Percentiles rank a stretch among this genome's conserved stretches.
Conservation (phyloP, 2,888 invertebrate genomes). For the Rhodophaea formosa region DNA sequence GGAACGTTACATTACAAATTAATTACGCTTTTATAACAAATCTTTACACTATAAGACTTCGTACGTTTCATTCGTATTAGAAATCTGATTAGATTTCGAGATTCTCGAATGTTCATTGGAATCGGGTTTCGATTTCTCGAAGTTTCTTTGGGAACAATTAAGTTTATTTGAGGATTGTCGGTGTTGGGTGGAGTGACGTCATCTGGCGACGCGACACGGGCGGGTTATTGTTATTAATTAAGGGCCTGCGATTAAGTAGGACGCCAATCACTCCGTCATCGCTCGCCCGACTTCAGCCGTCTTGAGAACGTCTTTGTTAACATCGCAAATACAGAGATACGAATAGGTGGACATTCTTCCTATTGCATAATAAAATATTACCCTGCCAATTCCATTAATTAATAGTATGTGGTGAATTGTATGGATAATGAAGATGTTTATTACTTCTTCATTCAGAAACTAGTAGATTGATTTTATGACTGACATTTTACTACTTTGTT, state of each 20-base stretch:
- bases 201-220: constrained; percentile 50
- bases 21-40: not conserved
- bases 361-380: too few relatives aligned
- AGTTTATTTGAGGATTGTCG: constrained; percentile 46
- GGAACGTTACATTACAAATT: not conserved
- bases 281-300: constrained; percentile 59
- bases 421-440: too few relatives aligned
- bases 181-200: constrained; percentile 54
- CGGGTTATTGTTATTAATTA: constrained; percentile 80
- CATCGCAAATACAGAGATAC: constrained; percentile 55
- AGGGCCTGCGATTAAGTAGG: constrained; percentile 77
- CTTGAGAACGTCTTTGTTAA: constrained; percentile 75
- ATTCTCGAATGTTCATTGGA: not conserved
- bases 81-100: constrained; percentile 10
- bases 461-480: too few relatives aligned
- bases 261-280: constrained; percentile 76
- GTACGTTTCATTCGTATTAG: not conserved
- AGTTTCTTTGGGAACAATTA: constrained; percentile 42
- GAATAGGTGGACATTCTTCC: constrained; percentile 31
- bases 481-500: too few relatives aligned
- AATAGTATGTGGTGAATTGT: too few relatives aligned
- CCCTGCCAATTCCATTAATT: too few relatives aligned
- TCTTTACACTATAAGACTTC: not conserved
- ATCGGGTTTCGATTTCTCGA: constrained; percentile 12
- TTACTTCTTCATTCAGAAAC: too few relatives aligned